Evolutionary conservation across 2,888 invertebrate genomes (phyloP).

Genomic region (Sericinus montela): DNA sequence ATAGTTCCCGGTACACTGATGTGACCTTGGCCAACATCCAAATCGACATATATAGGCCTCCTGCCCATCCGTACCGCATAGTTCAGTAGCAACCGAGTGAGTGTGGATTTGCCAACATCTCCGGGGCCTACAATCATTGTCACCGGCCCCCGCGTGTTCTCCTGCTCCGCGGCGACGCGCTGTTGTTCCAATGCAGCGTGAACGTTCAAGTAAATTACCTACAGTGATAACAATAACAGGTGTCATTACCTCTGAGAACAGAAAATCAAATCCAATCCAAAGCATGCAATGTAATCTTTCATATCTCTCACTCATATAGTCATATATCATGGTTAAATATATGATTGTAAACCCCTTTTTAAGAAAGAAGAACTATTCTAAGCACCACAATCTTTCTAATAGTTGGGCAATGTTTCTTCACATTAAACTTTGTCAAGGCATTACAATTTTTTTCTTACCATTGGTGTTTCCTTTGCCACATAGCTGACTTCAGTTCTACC

Average conservation of each 20-base stretch:
- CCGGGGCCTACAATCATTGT: constrained; percentile 95
- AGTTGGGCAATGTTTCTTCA: no score
- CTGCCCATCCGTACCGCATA: constrained; percentile 95
- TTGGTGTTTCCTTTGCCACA: constrained; percentile 97
- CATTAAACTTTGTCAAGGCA: no score
- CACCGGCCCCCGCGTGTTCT: constrained; percentile 87
- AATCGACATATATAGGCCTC: constrained; percentile 94
- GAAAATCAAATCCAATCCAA: no score
- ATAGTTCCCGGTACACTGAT: constrained; percentile 96
- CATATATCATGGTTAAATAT: no score
- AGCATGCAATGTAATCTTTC: no score
- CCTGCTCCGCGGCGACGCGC: constrained; percentile 88
- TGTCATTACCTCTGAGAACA: no score
- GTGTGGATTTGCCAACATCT: constrained; percentile 97
- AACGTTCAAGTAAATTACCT: constrained; percentile 94
- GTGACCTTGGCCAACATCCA: constrained; percentile 97
- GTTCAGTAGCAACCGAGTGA: constrained; percentile 93
- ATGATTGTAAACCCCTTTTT: no score
- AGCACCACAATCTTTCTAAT: no score
- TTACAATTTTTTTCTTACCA: constrained; percentile 74
- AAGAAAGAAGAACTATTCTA: no score
- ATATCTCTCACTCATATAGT: no score
- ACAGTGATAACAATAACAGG: constrained; percentile 24
- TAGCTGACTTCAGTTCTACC: constrained; percentile 97
- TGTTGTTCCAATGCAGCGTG: constrained; percentile 97